Percentiles rank a stretch among this genome's conserved stretches.
phyloP scores from a whole-genome alignment of 1,140 invertebrate species.

The Chymomyza costata region DNA sequence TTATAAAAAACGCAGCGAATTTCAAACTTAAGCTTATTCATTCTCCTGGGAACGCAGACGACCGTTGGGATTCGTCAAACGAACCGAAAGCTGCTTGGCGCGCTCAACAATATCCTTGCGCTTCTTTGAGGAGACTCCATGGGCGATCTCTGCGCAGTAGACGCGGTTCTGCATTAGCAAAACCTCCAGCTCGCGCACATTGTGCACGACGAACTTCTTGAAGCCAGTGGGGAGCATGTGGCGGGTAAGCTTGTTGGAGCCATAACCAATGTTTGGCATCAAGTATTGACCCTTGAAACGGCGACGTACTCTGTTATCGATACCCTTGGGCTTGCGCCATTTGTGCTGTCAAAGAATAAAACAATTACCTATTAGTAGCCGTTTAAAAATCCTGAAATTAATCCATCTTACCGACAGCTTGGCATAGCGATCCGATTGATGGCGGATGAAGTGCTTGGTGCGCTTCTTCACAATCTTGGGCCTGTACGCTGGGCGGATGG shows the following conservation, averaged over 20 bases:
- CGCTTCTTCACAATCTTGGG: constrained; percentile 96
- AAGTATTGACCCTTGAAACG: constrained; percentile 98
- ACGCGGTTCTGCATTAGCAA: constrained; percentile 99
- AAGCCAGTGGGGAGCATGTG: constrained; percentile 99
- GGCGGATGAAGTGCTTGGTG: constrained; percentile 96
- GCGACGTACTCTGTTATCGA: constrained; percentile 99
- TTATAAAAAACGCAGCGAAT: constrained; percentile 49
- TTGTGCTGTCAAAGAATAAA: constrained; percentile 74
- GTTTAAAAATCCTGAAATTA: neutral
- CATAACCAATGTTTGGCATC: constrained; percentile 99
- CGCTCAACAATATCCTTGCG: constrained; percentile 96
- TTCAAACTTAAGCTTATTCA: constrained; percentile 84
- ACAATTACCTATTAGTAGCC: too few relatives aligned
- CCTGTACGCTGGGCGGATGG: constrained; percentile 90
- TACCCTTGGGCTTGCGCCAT: constrained; percentile 87
- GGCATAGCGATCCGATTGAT: constrained; percentile 97
- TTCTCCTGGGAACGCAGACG: constrained; percentile 98
- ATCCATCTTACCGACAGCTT: constrained; percentile 88
- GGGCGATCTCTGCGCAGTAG: constrained; percentile 98
- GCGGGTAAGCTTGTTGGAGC: constrained; percentile 93
- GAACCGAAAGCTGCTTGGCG: constrained; percentile 95
- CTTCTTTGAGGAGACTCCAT: constrained; percentile 97
- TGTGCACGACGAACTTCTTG: constrained; percentile 86
- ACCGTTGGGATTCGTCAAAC: constrained; percentile 96
- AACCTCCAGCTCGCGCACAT: constrained; percentile 92